These are phyloP conservation scores for Volucella zonaria DNA, from an alignment of 2,888 invertebrate species.

Conservation along the genomic window DNA sequence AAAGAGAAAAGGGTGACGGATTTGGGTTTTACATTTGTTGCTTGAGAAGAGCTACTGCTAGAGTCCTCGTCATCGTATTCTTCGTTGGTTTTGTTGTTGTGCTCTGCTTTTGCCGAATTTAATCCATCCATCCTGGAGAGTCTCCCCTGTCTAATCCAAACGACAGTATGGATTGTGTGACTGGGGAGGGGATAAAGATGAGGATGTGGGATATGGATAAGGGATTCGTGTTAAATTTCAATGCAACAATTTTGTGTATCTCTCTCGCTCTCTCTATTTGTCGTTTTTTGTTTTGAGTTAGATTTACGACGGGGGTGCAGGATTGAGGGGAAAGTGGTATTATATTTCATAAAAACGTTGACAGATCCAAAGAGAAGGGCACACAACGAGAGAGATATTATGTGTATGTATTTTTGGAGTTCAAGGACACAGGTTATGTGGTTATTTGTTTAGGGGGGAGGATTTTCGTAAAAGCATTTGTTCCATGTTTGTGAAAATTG, in stretches of 20 bases:
- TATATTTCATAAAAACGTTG: constrained; percentile 58
- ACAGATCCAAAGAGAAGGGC: neutral
- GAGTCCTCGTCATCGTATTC: constrained; percentile 14
- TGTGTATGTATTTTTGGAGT: constrained; percentile 52
- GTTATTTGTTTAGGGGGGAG: constrained; percentile 19
- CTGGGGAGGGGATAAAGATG: too few relatives aligned
- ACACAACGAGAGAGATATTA: neutral
- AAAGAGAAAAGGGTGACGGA: constrained; percentile 65
- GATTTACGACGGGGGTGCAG: neutral
- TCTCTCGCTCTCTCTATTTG: neutral
- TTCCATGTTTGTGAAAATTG: constrained; percentile 15
- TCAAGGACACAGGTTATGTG: constrained; percentile 63
- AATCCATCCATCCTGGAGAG: constrained; percentile 68
- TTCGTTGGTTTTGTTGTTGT: constrained; percentile 28
- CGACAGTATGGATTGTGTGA: constrained; percentile 63
- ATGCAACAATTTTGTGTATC: constrained; percentile 45
- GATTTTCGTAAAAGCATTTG: constrained; percentile 1
- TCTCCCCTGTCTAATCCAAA: constrained; percentile 56
- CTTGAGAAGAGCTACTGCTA: constrained; percentile 62
- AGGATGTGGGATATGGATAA: constrained; percentile 50
- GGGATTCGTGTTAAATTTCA: constrained; percentile 71
- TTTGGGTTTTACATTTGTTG: constrained; percentile 72
- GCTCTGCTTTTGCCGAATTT: constrained; percentile 63
- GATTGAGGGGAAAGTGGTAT: constrained; percentile 31
- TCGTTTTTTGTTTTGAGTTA: neutral